Percentiles rank a stretch among this genome's conserved stretches.
Evolutionary conservation across 1,140 invertebrate species (phyloP).

Genomic region (Tetramorium simillimum): DNA sequence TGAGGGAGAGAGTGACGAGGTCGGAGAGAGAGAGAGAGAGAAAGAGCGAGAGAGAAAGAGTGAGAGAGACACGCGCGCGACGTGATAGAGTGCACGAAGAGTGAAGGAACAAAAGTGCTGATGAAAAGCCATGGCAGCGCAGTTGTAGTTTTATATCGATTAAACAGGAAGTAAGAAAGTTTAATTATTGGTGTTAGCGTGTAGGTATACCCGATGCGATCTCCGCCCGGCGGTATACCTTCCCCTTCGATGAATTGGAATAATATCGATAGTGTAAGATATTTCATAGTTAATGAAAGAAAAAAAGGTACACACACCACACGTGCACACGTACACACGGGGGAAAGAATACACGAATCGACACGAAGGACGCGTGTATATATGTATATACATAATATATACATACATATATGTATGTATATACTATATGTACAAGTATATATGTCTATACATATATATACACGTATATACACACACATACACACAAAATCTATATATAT

Average conservation of each 20-base stretch:
- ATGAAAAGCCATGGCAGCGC: slow-evolving; percentile 68
- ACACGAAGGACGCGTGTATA: neutral
- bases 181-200: slow-evolving; percentile 82
- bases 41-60: neutral
- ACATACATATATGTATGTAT: neutral
- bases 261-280: slow-evolving; percentile 83
- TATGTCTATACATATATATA: neutral
- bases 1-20: neutral
- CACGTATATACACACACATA: neutral
- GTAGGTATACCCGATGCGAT: slow-evolving; percentile 74
- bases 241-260: slow-evolving; percentile 79
- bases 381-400: no score
- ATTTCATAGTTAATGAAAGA: slow-evolving; percentile 79
- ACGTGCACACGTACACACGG: neutral
- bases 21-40: neutral
- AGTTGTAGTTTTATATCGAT: slow-evolving; percentile 82
- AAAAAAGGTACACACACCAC: slow-evolving; percentile 28
- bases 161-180: slow-evolving; percentile 75
- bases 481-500: neutral
- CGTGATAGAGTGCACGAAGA: slow-evolving; percentile 15
- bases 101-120: slow-evolving; percentile 68
- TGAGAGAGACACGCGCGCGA: neutral
- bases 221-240: slow-evolving; percentile 73
- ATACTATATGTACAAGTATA: neutral
- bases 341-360: neutral